Evolutionary conservation across 2,113 vertebrate genomes (phyloP).

Genomic region (Nematolebias whitei): DNA sequence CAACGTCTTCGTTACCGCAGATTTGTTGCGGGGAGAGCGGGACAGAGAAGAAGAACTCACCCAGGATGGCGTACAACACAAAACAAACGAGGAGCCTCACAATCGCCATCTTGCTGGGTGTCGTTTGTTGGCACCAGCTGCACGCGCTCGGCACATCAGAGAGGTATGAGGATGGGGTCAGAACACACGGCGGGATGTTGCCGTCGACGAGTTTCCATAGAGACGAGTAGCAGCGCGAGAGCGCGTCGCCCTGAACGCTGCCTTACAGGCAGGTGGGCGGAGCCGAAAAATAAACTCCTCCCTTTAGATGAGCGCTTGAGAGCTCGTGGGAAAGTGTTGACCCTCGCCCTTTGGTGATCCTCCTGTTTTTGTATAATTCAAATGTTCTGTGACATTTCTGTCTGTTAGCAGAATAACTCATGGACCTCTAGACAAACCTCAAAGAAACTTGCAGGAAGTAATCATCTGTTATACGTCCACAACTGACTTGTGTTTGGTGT

Average conservation of each 20-base stretch:
- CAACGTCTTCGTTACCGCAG: conserved; percentile 1
- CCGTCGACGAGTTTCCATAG: conserved; percentile 81
- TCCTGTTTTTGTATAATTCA: too few relatives aligned
- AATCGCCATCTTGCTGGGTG: conserved; percentile 80
- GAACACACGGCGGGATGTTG: conserved; percentile 74
- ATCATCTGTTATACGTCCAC: too few relatives aligned
- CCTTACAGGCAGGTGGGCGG: conserved; percentile 55
- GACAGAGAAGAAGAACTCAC: conserved; percentile 63
- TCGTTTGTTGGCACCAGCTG: conserved; percentile 47
- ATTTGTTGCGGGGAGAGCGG: background rate
- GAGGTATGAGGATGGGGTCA: conserved; percentile 65
- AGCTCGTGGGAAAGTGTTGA: conserved; percentile 16
- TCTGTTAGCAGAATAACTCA: too few relatives aligned
- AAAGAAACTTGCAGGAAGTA: too few relatives aligned
- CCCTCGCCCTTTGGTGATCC: conserved; percentile 37
- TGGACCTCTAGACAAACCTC: too few relatives aligned
- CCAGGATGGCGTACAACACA: conserved; percentile 60
- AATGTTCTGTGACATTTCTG: too few relatives aligned
- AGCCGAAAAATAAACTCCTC: background rate
- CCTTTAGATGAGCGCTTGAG: background rate
- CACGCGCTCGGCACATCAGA: conserved; percentile 65
- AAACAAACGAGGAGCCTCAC: conserved; percentile 54
- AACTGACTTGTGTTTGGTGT: too few relatives aligned
- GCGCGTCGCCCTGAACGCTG: conserved; percentile 11
- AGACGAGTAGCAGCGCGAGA: conserved; percentile 15